Percentiles rank a stretch among this genome's conserved stretches.
Evolutionary conservation across 2,797 vertebrate genomes (phyloP).

Genomic region (Enteromius afrohamiltoni): DNA sequence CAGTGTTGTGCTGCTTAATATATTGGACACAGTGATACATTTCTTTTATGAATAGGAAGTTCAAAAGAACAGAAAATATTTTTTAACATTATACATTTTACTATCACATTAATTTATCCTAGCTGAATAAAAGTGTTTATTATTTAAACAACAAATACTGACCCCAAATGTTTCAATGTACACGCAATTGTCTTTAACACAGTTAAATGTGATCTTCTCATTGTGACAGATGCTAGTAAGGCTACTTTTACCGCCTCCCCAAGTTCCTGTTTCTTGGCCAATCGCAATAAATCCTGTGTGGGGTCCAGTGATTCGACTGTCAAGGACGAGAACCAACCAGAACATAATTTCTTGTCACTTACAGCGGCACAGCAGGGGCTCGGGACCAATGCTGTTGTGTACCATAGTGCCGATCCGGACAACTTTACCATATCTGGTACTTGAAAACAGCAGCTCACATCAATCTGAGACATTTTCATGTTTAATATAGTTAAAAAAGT

Average conservation of each 20-base stretch:
- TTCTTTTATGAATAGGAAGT: background rate
- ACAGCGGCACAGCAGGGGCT: constrained; percentile 76
- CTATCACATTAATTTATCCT: background rate
- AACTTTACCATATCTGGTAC: constrained; percentile 83
- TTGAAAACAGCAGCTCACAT: background rate
- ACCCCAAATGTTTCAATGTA: background rate
- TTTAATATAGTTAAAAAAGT: background rate
- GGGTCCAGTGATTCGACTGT: constrained; percentile 81
- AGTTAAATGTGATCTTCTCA: background rate
- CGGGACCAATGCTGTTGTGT: constrained; percentile 73
- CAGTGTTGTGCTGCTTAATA: background rate
- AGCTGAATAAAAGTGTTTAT: background rate
- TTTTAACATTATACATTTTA: background rate
- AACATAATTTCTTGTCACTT: constrained; percentile 81
- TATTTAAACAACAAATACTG: too few relatives aligned
- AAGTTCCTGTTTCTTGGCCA: constrained; percentile 97
- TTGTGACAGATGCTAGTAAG: constrained; percentile 91
- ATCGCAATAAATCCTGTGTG: constrained; percentile 84
- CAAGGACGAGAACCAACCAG: constrained; percentile 88
- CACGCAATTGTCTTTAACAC: background rate
- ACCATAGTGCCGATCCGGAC: constrained; percentile 76
- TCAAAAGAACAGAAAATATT: background rate
- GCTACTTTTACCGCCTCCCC: constrained; percentile 94
- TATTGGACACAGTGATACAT: background rate
- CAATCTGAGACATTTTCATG: background rate